phyloP scores from a whole-genome alignment of 53 echinoderm and acorn worm genomes.

The Mesocentrotus franciscanus region DNA sequence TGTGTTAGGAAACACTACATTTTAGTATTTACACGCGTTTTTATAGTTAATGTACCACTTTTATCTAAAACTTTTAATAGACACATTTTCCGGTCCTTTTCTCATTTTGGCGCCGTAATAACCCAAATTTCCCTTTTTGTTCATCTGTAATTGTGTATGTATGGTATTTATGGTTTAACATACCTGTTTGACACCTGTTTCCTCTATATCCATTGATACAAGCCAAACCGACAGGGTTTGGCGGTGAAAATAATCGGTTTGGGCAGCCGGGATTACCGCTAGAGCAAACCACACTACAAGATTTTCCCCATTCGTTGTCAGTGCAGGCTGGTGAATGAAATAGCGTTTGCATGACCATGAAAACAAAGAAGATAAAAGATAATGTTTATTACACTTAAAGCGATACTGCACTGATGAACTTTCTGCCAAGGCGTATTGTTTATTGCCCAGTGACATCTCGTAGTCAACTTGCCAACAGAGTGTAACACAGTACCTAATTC shows the following conservation, averaged over 20 bases:
- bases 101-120: neutral
- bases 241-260: neutral
- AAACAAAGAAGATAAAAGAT: neutral
- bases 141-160: no score
- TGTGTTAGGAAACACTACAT: no score
- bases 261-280: neutral
- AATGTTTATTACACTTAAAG: neutral
- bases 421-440: no score
- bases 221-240: slow-evolving; percentile 52
- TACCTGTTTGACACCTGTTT: slow-evolving; percentile 46
- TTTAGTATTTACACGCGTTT: no score
- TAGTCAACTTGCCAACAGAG: no score
- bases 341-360: neutral
- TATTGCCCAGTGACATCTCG: no score
- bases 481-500: no score
- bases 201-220: slow-evolving; percentile 29
- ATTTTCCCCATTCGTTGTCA: slow-evolving; percentile 11
- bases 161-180: neutral
- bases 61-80: neutral
- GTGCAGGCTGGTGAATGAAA: neutral
- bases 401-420: neutral
- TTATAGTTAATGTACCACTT: neutral
- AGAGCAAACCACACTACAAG: neutral
- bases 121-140: neutral
- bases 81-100: neutral